Evolutionary conservation across 2,888 invertebrate genomes (phyloP), one percentile per base, ranked within the genome.

Genomic region (Eristalis arbustorum): DNA sequence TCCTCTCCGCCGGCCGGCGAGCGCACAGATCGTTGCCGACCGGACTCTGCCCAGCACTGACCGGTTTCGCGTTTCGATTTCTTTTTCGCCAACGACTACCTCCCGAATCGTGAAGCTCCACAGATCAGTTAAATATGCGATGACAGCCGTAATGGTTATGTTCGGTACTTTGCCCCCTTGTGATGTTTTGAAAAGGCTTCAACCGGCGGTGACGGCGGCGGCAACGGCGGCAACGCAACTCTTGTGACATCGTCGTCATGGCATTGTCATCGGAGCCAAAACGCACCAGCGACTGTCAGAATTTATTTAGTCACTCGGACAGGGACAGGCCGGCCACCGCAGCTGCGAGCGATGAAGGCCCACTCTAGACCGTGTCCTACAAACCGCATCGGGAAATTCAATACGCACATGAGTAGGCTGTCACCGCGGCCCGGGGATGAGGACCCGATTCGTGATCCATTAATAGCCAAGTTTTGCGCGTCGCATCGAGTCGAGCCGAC

Each of bases 131-230:
- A 79, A 79, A 82, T 74, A 85, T 85, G 88, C 77, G 88, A 88
- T 88, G 88, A 88, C 88, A 88, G 85, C 80, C 75, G 84, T 82
- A 88, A 88, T 88, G 88, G 85, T 88, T 85, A 80, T 88, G 74
- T 64, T 79, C 84, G 84, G 68, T 73, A 77, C 77, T 81, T 77
- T 77, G 73, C 76, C 68, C 76, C 67, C 42, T 67, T 63, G 8
- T 5, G 59, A 22, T 71, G 81, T 42, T 76, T 68, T 67, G 62
- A 76, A 72, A 82, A 71, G 71, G 71, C 66, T 67, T 84, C 80
- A 75, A 71, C 34, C 8, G 22, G 31, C 6, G 25, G 25, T 3
- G 25, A 3, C 25, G 25, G 25, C 25, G 25, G 31, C 31, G 31
- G 31, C 31, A 6, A 6, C 31, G 31, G 22, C 63, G 63, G 62